Percentiles rank a stretch among this genome's conserved stretches.
These are phyloP conservation scores for Ceyx erithaca DNA, from an alignment of 2,797 vertebrate species.

Conservation along the genomic window DNA sequence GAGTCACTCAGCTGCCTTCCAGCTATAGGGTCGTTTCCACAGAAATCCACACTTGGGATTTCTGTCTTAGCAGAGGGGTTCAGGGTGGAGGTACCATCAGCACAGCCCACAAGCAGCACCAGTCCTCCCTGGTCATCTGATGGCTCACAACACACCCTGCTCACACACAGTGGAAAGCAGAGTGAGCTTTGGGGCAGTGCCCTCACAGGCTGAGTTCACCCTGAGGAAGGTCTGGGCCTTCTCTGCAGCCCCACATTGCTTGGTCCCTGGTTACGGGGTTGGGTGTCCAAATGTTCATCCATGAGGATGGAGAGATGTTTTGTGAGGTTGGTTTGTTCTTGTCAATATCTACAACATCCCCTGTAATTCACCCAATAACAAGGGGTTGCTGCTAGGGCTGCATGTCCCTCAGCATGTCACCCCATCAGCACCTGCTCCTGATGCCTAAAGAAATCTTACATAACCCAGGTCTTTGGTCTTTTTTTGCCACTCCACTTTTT, in stretches of 20 bases:
- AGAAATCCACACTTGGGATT: not conserved
- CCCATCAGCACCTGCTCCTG: too few relatives aligned
- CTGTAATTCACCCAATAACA: too few relatives aligned
- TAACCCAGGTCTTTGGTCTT: too few relatives aligned
- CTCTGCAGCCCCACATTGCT: not conserved
- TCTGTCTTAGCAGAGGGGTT: not conserved
- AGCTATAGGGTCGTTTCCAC: not conserved
- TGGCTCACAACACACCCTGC: not conserved
- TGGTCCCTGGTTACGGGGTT: not conserved
- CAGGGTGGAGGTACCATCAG: not conserved
- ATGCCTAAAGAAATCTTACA: too few relatives aligned
- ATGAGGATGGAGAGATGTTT: not conserved
- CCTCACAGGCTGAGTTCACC: not conserved
- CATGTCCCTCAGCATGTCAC: too few relatives aligned
- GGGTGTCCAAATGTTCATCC: not conserved
- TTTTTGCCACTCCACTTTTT: too few relatives aligned
- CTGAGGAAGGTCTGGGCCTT: not conserved
- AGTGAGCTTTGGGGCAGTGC: fast-evolving
- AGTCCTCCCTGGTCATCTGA: not conserved
- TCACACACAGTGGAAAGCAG: not conserved
- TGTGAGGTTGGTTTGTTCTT: too few relatives aligned
- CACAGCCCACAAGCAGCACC: not conserved
- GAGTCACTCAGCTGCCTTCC: not conserved
- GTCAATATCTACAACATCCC: too few relatives aligned
- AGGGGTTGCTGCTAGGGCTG: too few relatives aligned